A percentile compares a stretch with the other conserved stretches of the same genome.
phyloP scores from a whole-genome alignment of 2,888 invertebrate genomes.

The Trachelus stipa region DNA sequence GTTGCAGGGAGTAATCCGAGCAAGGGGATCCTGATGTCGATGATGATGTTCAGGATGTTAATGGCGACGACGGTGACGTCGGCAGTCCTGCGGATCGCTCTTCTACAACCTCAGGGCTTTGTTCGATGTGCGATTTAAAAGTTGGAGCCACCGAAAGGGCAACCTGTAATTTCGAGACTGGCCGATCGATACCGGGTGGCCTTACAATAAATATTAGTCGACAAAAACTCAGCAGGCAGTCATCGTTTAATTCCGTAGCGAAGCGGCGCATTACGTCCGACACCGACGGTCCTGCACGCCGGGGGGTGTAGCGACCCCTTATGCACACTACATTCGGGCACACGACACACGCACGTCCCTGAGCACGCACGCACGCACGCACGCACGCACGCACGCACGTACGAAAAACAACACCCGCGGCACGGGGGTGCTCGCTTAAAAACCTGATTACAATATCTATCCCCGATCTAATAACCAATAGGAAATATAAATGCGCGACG shows the following conservation, averaged over 20 bases:
- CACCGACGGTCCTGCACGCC: slow-evolving; percentile 21
- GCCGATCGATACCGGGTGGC: slow-evolving; percentile 6
- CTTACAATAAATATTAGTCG: not conserved
- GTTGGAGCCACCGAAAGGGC: not conserved
- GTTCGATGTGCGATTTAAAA: not conserved
- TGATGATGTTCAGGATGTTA: not conserved
- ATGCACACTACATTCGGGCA: not conserved
- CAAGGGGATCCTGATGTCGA: not conserved
- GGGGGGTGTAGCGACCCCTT: slow-evolving; percentile 26
- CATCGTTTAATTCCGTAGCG: slow-evolving; percentile 19
- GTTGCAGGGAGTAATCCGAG: not conserved
- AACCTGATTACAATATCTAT: slow-evolving; percentile 59
- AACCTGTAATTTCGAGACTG: slow-evolving; percentile 1
- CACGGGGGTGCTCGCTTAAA: slow-evolving; percentile 37
- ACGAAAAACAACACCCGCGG: not conserved
- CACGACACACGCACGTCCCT: slow-evolving; percentile 28
- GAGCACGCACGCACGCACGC: slow-evolving; percentile 21
- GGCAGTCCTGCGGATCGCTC: not conserved
- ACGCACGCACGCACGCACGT: slow-evolving; percentile 18
- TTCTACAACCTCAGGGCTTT: not conserved
- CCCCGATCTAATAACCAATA: slow-evolving; percentile 46
- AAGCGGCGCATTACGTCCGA: slow-evolving; percentile 24
- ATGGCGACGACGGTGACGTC: not conserved
- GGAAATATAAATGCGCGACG: slow-evolving; percentile 23
- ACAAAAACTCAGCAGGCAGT: slow-evolving; percentile 36